Evolutionary conservation across 2,888 invertebrate genomes (phyloP).

Genomic region (Ormyrus pomaceus): DNA sequence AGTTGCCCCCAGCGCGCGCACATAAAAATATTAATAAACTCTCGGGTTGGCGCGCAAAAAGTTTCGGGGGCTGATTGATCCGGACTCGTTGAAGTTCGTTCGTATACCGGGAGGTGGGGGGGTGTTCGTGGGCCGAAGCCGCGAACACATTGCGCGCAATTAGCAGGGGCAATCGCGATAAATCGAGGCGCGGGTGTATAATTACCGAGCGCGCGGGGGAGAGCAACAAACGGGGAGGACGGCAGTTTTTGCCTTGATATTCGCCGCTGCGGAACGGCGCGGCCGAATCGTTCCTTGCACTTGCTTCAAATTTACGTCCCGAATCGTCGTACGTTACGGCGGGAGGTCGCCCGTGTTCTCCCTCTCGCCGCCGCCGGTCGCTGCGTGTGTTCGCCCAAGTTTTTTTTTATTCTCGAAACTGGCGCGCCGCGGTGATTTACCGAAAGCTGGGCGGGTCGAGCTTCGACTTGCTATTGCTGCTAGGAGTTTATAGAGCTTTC

Average conservation of each 20-base stretch:
- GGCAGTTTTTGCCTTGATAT: constrained; percentile 32
- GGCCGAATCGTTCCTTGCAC: constrained; percentile 53
- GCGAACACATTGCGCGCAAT: neutral
- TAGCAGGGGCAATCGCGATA: constrained; percentile 16
- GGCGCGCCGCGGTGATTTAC: constrained; percentile 50
- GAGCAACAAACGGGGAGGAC: neutral
- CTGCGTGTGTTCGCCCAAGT: too few species aligned
- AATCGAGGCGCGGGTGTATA: constrained; percentile 25
- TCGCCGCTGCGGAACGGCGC: neutral
- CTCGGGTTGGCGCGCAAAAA: neutral
- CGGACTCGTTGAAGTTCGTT: neutral
- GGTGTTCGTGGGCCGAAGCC: neutral
- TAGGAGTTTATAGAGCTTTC: constrained; percentile 40
- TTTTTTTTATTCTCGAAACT: constrained; percentile 36
- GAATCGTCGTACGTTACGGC: constrained; percentile 46
- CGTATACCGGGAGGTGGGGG: too few species aligned
- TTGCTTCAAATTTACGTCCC: constrained; percentile 57
- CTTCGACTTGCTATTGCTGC: constrained; percentile 49
- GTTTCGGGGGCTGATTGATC: neutral
- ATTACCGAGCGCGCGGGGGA: neutral
- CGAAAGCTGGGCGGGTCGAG: constrained; percentile 52
- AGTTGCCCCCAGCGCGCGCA: too few species aligned
- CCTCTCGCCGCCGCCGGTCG: neutral
- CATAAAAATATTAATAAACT: too few species aligned
- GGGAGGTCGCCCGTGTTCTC: neutral